Percentiles rank a stretch among this genome's conserved stretches.
Evolutionary conservation across 2,888 invertebrate genomes (phyloP).

Genomic region (Craniophora ligustri): DNA sequence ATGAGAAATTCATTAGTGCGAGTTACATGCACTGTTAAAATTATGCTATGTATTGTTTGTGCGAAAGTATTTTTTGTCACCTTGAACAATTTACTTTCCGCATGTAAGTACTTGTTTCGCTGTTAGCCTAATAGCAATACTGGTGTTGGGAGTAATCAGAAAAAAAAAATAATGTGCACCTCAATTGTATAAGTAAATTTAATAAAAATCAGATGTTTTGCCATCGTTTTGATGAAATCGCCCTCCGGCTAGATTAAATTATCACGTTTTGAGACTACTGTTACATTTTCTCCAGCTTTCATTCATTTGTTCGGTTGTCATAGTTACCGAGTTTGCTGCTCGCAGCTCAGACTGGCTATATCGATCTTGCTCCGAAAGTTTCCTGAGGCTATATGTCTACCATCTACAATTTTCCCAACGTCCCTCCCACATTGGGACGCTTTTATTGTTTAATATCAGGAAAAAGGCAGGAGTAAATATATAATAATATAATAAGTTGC

Average conservation of each 20-base stretch:
- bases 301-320: constrained; percentile 50
- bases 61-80: constrained; percentile 32
- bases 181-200: constrained; percentile 38
- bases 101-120: constrained; percentile 24
- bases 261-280: constrained; percentile 60
- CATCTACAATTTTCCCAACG: constrained; percentile 28
- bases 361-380: constrained; percentile 53
- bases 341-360: constrained; percentile 54
- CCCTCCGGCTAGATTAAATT: constrained; percentile 56
- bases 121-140: constrained; percentile 40
- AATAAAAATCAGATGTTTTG: constrained; percentile 52
- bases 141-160: constrained; percentile 24
- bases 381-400: constrained; percentile 46
- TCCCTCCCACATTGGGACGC: too few relatives aligned
- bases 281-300: constrained; percentile 54
- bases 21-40: constrained; percentile 16
- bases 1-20: constrained; percentile 32
- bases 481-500: constrained; percentile 48
- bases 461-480: constrained; percentile 38
- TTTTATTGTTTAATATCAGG: constrained; percentile 32
- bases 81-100: constrained; percentile 41
- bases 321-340: constrained; percentile 41
- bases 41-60: constrained; percentile 29
- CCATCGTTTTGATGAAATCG: constrained; percentile 64
- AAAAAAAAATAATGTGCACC: constrained; percentile 44